Evolutionary conservation across 2,888 invertebrate species (phyloP).

Genomic region (Calliopum simillimum): DNA sequence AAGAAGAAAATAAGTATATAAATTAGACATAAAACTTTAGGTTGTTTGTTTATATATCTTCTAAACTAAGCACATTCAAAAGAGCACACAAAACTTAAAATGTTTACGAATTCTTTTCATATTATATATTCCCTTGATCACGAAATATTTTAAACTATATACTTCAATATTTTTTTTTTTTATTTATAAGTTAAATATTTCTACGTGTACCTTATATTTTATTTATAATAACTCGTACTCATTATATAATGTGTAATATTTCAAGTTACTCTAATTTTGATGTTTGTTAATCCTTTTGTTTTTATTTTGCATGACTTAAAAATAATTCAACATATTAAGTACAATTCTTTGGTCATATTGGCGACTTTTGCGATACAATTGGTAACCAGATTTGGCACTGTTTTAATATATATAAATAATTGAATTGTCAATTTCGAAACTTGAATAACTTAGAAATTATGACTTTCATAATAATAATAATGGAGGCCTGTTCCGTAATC

Average conservation of each 20-base stretch:
- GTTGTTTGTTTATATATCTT: too few species aligned
- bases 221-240: background rate
- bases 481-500: too few species aligned
- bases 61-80: too few species aligned
- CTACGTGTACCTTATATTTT: constrained; percentile 17
- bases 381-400: constrained; percentile 42
- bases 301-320: background rate
- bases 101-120: too few species aligned
- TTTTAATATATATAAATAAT: constrained; percentile 37
- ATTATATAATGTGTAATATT: too few species aligned
- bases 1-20: too few species aligned
- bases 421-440: background rate
- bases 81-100: too few species aligned
- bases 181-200: constrained; percentile 22
- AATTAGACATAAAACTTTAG: too few species aligned
- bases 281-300: background rate
- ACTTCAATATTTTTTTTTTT: constrained; percentile 21
- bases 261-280: background rate
- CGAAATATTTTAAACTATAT: constrained; percentile 6
- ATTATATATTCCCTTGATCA: too few species aligned
- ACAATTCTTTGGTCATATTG: constrained; percentile 42
- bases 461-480: too few species aligned
- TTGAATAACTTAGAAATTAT: too few species aligned
- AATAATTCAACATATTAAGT: background rate
- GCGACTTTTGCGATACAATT: constrained; percentile 37